phyloP scores from a whole-genome alignment of 1,140 invertebrate species.

The Gryllus bimaculatus region DNA sequence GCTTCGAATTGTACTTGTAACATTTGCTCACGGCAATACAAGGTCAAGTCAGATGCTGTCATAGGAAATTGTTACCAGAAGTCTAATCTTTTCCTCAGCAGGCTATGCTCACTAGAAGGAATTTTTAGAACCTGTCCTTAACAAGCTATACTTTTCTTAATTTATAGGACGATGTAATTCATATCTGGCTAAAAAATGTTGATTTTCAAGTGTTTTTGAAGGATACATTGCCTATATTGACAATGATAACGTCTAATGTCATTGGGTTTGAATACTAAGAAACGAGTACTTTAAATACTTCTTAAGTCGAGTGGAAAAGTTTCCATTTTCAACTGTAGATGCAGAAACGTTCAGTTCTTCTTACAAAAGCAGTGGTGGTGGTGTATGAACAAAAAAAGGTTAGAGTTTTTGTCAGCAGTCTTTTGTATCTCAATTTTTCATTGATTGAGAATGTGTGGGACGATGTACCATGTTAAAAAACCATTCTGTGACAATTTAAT shows the following conservation, averaged over 20 bases:
- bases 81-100: too few relatives aligned
- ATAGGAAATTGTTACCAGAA: too few relatives aligned
- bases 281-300: background rate
- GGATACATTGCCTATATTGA: background rate
- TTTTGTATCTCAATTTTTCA: too few relatives aligned
- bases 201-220: slow-evolving; percentile 8
- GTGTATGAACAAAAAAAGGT: background rate
- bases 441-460: too few relatives aligned
- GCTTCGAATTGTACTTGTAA: too few relatives aligned
- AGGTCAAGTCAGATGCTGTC: too few relatives aligned
- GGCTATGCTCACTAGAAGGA: too few relatives aligned
- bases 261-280: background rate
- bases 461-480: too few relatives aligned
- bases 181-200: background rate
- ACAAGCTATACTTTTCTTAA: too few relatives aligned
- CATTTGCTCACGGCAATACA: too few relatives aligned
- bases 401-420: background rate
- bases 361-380: background rate
- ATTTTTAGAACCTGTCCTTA: too few relatives aligned
- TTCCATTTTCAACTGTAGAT: background rate
- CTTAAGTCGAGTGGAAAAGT: background rate
- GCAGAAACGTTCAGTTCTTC: background rate
- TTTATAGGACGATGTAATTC: background rate
- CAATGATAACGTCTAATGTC: background rate
- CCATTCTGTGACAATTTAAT: too few relatives aligned